Evolutionary conservation across 2,113 vertebrate genomes (phyloP), one percentile per base, ranked within the genome.

Genomic region (Rynchops niger): DNA sequence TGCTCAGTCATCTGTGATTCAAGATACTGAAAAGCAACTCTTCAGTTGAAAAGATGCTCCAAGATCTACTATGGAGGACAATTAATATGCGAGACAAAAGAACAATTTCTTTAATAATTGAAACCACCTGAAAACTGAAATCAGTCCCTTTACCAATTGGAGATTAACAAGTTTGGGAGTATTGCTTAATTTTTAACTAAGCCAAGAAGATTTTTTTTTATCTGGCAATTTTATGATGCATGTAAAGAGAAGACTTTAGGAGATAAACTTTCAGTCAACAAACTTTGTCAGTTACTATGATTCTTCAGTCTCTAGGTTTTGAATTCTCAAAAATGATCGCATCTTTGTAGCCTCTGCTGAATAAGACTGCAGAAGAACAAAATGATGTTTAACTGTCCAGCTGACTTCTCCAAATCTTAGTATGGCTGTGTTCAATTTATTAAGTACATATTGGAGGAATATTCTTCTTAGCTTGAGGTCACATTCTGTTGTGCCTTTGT

Each of bases 201-300:
- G n/a, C 59, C 0, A 0, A 50, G 45, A 70, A 74, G 18, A 32
- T 56, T 52, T 49, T 52, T 49, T 2, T 63, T 27, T 30, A 38
- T 32, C 4, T 38, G 20, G 11, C 25, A 84, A 3, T 84, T 52
- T 47, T 36, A 36, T 1, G 1, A n/a, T 3, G 1, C 7, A 17
- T 6, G 10, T 67, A 25, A 73, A 81, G 18, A 63, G 32, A 73
- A 53, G 23, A 55, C 42, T 25, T 84, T 1, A 43, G 20, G 47
- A 82, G 26, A 58, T n/a, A 30, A 67, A 16, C 32, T 38, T 58
- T 63, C 22, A 20, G 52, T 80, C 45, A 61, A 52, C 11, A 43
- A 26, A 59, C 32, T 66, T 76, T 30, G 12, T 73, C 8, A 29
- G 3, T 76, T 74, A 56, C 18, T 6, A 5, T 11, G 43, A 67